A percentile compares a stretch with the other conserved stretches of the same genome.
These are phyloP conservation scores for Mycalesis mineus DNA, from an alignment of 2,888 invertebrate genomes.

Conservation along the genomic window DNA sequence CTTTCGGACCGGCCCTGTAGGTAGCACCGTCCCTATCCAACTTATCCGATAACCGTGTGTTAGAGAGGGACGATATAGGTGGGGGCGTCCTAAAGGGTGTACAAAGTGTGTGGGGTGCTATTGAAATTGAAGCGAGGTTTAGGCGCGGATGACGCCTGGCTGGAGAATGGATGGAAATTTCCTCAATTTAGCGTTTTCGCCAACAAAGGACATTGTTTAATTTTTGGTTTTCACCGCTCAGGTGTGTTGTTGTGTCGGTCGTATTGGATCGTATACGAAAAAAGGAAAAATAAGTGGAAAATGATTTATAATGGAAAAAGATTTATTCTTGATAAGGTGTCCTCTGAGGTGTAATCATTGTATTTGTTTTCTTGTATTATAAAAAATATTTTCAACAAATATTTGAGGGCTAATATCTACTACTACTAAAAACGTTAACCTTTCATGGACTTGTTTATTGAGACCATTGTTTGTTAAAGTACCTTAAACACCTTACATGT, in stretches of 20 bases:
- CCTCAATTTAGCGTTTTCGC: conserved; percentile 78
- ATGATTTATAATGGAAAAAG: no score
- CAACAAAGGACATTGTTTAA: conserved; percentile 77
- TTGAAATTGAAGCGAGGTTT: conserved; percentile 79
- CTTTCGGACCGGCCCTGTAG: conserved; percentile 77
- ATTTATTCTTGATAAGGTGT: no score
- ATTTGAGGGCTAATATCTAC: no score
- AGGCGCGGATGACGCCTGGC: conserved; percentile 78
- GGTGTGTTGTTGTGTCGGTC: conserved; percentile 48
- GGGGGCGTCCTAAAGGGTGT: conserved; percentile 78
- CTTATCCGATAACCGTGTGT: conserved; percentile 32
- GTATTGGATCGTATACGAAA: conserved; percentile 21
- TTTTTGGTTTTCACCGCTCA: conserved; percentile 72
- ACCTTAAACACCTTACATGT: no score
- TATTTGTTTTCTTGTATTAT: no score
- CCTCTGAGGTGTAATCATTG: no score
- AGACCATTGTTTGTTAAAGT: no score
- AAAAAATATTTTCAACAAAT: no score
- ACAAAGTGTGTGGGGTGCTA: conserved; percentile 75
- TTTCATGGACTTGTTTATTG: no score
- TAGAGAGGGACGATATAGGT: conserved; percentile 47
- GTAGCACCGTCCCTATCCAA: conserved; percentile 50
- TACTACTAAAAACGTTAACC: no score
- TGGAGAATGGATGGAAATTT: conserved; percentile 79
- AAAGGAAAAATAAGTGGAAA: not conserved